Evolutionary conservation across 2,797 vertebrate genomes (phyloP), one percentile per base, ranked within the genome.

Genomic region (Rachycentron canadum): DNA sequence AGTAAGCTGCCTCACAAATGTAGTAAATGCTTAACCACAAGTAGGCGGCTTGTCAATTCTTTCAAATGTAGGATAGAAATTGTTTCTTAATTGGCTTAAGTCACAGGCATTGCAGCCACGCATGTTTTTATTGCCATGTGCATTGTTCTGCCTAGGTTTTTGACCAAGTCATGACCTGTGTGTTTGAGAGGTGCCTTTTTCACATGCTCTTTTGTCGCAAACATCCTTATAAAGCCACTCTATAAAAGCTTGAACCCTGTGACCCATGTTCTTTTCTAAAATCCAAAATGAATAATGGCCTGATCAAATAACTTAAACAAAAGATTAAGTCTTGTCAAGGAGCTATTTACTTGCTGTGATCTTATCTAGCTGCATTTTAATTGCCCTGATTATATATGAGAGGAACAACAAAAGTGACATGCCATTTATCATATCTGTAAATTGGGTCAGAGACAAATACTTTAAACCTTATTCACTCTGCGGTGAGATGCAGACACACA

Each of bases 261-360:
- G 25, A 76, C 58, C 67, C 62, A 6, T 11, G 38, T 49, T 59
- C 8, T 23, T n/a, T 21, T 57, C 47, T 66, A 8, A 47, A 53
- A 34, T 69, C 58, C 63, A 69, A 60, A 66, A 47, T 34, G 32
- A 40, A 41, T 47, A 61, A 45, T 36, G 52, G n/a, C 14, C 14
- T 5, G 21, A 47, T 30, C 3, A 7, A 50, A 38, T 26, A 32
- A 64, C 67, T 66, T 50, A 3, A 21, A 69, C 21, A 40, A 68
- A 64, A 36, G 3, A 19, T 52, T 0, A 28, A 19, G 28, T 47
- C 34, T 1, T 56, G 30, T 64, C 58, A 57, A 41, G 47, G 32
- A 68, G 34, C 11, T 52, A 34, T 43, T 64, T 49, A 72, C 26
- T 26, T 40, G 30, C 21, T 38, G 49, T 40, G 23, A 32, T 12